These are phyloP conservation scores for Rhyacophila evoluta DNA, from an alignment of 2,888 invertebrate species.

Conservation along the genomic window DNA sequence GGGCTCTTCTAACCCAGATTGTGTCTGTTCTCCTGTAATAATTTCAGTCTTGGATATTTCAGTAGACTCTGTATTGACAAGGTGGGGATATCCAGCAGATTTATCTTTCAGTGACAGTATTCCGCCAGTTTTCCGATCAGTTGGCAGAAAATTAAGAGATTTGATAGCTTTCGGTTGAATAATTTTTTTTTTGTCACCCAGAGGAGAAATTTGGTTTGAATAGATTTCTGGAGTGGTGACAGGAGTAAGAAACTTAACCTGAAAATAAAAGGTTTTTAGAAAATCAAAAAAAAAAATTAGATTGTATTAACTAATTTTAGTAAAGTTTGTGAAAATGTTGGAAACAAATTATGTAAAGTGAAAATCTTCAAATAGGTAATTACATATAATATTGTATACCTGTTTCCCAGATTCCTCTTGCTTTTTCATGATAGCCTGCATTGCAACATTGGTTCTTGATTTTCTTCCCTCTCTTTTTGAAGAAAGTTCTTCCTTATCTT, in stretches of 20 bases:
- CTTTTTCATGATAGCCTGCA: slow-evolving; percentile 80
- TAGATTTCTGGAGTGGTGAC: slow-evolving; percentile 65
- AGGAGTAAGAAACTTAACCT: slow-evolving; percentile 73
- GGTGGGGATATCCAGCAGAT: slow-evolving; percentile 68
- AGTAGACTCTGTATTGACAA: slow-evolving; percentile 62
- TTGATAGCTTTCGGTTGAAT: slow-evolving; percentile 61
- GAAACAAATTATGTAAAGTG: too few species aligned
- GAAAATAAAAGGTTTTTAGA: too few species aligned
- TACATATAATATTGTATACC: slow-evolving; percentile 59
- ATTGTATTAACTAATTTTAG: neutral
- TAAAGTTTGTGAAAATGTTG: neutral
- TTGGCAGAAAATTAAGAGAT: slow-evolving; percentile 64
- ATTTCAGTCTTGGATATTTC: slow-evolving; percentile 18
- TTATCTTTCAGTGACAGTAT: slow-evolving; percentile 70
- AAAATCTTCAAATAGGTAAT: neutral
- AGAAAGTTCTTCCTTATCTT: slow-evolving; percentile 60
- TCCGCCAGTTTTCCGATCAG: slow-evolving; percentile 67
- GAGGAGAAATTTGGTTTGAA: slow-evolving; percentile 55
- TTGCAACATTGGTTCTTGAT: slow-evolving; percentile 82
- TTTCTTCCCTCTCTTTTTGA: slow-evolving; percentile 61
- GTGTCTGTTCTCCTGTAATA: neutral
- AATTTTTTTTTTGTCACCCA: slow-evolving; percentile 62
- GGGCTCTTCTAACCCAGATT: neutral
- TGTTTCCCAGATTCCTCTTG: slow-evolving; percentile 79
- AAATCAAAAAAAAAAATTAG: too few species aligned